These are phyloP conservation scores for Thysanoteuthis rhombus DNA, from an alignment of 2,888 invertebrate genomes.

Conservation along the genomic window DNA sequence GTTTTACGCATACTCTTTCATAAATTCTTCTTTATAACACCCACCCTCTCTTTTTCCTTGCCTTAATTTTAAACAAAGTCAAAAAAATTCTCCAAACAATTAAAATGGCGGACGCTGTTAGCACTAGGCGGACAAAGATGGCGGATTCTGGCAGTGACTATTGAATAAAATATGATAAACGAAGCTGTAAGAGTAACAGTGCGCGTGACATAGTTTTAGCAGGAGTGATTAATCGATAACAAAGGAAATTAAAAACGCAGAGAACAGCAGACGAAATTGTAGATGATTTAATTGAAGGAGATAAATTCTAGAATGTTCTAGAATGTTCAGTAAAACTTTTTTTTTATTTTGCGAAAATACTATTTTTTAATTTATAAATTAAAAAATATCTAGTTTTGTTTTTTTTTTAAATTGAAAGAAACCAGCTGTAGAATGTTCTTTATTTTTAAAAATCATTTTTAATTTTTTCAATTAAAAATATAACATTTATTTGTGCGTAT, in stretches of 20 bases:
- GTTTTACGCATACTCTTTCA: neutral
- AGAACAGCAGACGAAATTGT: conserved; percentile 12
- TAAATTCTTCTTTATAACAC: neutral
- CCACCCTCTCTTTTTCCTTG: neutral
- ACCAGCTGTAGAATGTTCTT: neutral
- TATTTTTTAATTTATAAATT: neutral
- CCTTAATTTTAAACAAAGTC: neutral
- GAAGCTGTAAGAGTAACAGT: neutral
- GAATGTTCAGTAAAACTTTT: neutral
- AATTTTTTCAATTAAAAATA: neutral
- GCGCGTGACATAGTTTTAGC: conserved; percentile 12
- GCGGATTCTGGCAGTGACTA: neutral
- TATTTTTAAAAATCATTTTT: neutral
- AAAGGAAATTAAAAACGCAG: neutral
- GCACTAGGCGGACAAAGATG: neutral
- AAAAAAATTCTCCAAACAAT: neutral
- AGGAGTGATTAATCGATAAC: conserved; percentile 12
- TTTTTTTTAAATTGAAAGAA: neutral
- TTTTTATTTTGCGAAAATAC: neutral
- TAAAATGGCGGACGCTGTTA: conserved; percentile 12
- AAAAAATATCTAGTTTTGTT: neutral
- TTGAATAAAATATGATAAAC: conserved; percentile 12
- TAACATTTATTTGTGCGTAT: neutral
- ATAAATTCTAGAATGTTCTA: conserved; percentile 1
- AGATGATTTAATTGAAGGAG: neutral